Percentiles rank a stretch among this genome's conserved stretches.
Evolutionary conservation across 2,888 invertebrate species (phyloP).

Genomic region (Mythimna ferrago): DNA sequence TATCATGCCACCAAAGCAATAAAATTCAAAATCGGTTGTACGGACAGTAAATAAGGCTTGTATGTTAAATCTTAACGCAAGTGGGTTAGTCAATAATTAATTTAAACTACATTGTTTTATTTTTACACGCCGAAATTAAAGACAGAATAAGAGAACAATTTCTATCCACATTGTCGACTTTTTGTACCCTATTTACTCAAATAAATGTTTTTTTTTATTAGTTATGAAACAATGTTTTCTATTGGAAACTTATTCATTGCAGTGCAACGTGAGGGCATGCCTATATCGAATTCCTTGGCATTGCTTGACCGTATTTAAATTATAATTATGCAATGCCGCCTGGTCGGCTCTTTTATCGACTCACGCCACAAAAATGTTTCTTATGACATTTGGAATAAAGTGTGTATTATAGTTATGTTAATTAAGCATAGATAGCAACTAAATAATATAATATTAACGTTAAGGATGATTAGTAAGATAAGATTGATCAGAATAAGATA

Average conservation of each 20-base stretch:
- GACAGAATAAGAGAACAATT: no score
- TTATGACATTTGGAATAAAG: not conserved
- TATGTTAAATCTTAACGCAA: no score
- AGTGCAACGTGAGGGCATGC: not conserved
- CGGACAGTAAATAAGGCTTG: no score
- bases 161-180: no score
- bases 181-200: no score
- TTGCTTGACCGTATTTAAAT: conserved; percentile 31
- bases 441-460: not conserved
- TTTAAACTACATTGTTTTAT: no score
- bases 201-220: no score
- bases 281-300: conserved; percentile 13
- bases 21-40: no score
- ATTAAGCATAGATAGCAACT: conserved; percentile 21
- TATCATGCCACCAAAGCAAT: no score
- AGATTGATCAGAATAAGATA: not conserved
- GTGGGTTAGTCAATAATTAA: no score
- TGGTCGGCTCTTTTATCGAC: conserved; percentile 5
- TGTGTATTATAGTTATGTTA: conserved; percentile 24
- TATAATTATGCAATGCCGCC: conserved; percentile 13
- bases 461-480: not conserved
- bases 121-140: no score
- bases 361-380: conserved; percentile 9
- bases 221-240: no score
- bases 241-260: not conserved